A percentile compares a stretch with the other conserved stretches of the same genome.
Evolutionary conservation across 2,888 invertebrate genomes (phyloP).

Genomic region (Rhagophthalmus giganteus): DNA sequence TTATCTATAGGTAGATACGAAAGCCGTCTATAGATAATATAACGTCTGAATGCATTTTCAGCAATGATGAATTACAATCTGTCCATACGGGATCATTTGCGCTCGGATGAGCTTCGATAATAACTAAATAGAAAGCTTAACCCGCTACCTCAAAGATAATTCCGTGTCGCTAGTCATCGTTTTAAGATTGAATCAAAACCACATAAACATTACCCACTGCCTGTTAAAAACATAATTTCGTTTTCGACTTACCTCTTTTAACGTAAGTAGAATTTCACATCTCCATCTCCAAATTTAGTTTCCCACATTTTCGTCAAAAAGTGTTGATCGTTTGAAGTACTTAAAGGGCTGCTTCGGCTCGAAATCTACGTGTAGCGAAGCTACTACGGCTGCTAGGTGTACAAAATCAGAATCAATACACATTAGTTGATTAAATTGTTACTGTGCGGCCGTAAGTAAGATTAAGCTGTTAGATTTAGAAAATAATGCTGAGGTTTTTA

Average conservation of each 20-base stretch:
- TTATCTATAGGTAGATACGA: neutral
- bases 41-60: conserved; percentile 1
- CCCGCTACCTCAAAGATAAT: conserved; percentile 3
- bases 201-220: too few species aligned
- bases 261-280: too few species aligned
- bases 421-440: conserved; percentile 16
- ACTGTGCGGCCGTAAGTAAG: neutral
- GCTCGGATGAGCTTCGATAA: conserved; percentile 9
- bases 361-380: too few species aligned
- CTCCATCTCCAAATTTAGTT: too few species aligned
- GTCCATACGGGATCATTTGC: conserved; percentile 11
- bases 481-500: conserved; percentile 7
- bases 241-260: too few species aligned
- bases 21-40: neutral
- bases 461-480: conserved; percentile 1
- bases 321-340: too few species aligned
- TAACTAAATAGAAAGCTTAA: conserved; percentile 2
- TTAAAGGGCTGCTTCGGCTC: too few species aligned
- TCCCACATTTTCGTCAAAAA: too few species aligned
- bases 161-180: conserved; percentile 3
- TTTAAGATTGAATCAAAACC: neutral
- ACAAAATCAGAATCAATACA: conserved; percentile 11
- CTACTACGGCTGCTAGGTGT: too few species aligned
- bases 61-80: conserved; percentile 12
- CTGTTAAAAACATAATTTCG: too few species aligned